Conservation (phyloP, 2,888 invertebrate species). For the Nyleta sp. region DNA sequence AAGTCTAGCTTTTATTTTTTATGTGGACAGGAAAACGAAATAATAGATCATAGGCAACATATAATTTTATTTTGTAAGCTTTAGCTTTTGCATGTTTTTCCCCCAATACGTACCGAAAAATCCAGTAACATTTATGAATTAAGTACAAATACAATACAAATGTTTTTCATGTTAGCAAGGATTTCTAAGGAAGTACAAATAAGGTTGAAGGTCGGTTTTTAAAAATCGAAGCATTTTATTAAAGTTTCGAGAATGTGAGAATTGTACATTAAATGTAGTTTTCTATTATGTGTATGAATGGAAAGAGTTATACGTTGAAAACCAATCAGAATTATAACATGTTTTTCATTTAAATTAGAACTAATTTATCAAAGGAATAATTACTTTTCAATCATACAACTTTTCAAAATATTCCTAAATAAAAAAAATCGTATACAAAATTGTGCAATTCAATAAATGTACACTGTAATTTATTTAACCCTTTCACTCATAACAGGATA, state of each 20-base stretch:
- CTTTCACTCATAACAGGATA: too few species aligned
- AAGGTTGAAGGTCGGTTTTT: constrained; percentile 35
- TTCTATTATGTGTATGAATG: constrained; percentile 42
- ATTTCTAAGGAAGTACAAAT: constrained; percentile 12
- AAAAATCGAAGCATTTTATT: constrained; percentile 44
- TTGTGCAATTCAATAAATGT: too few species aligned
- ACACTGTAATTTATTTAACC: too few species aligned
- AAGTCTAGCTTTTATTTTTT: constrained; percentile 21
- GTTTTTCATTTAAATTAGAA: constrained; percentile 40
- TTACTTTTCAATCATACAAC: too few species aligned
- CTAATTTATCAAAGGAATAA: too few species aligned
- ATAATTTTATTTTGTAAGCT: constrained; percentile 14
- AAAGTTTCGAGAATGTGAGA: constrained; percentile 25
- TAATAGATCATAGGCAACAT: not conserved
- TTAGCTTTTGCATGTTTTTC: constrained; percentile 15
- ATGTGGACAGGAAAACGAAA: constrained; percentile 1
- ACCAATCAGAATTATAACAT: constrained; percentile 15
- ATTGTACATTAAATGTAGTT: constrained; percentile 39
- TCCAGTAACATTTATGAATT: constrained; percentile 8
- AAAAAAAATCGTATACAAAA: too few species aligned
- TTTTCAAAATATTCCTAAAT: too few species aligned
- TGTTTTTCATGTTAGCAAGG: not conserved
- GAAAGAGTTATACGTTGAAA: constrained; percentile 20
- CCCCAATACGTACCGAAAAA: not conserved
- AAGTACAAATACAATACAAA: constrained; percentile 42